Percentiles rank a stretch among this genome's conserved stretches.
Conservation (phyloP, 1,140 invertebrate genomes). For the Rhagoletis pomonella region DNA sequence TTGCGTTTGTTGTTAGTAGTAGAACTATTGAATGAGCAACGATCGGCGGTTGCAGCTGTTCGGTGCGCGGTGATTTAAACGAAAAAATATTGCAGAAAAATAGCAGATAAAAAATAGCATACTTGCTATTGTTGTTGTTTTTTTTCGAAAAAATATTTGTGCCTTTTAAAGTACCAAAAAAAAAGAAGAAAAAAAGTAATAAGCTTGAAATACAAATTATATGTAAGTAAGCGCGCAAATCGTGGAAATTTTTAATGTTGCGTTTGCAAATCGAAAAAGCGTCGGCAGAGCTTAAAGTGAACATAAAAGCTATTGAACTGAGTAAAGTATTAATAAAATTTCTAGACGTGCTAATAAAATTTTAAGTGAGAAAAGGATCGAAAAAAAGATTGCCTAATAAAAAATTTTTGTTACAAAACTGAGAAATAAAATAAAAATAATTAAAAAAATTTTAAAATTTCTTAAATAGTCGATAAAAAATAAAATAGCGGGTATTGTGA, state of each 20-base stretch:
- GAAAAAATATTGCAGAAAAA: background rate
- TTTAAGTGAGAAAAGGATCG: too few relatives aligned
- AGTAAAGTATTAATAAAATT: too few relatives aligned
- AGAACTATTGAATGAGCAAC: background rate
- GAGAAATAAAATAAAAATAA: too few relatives aligned
- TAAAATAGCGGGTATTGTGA: too few relatives aligned
- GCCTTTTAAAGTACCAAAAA: constrained; percentile 30
- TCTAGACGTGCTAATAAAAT: too few relatives aligned
- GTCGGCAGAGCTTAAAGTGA: too few relatives aligned
- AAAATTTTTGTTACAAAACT: background rate
- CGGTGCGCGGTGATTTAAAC: background rate
- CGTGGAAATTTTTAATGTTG: too few relatives aligned
- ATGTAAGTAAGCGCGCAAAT: too few relatives aligned
- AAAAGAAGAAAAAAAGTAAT: background rate
- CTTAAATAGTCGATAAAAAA: too few relatives aligned
- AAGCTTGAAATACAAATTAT: background rate
- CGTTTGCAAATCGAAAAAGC: too few relatives aligned
- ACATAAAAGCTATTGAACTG: too few relatives aligned
- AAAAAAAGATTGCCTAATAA: background rate
- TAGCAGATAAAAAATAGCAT: background rate
- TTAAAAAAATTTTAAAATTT: too few relatives aligned
- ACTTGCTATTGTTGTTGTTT: constrained; percentile 19
- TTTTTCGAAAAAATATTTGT: constrained; percentile 28
- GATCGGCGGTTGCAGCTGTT: constrained; percentile 34
- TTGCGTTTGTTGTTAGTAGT: background rate